A percentile compares a stretch with the other conserved stretches of the same genome.
These are phyloP conservation scores for Aurelia sp. DNA, from an alignment of 30 jellyfish, hydroid and myxozoan genomes.

Conservation along the genomic window DNA sequence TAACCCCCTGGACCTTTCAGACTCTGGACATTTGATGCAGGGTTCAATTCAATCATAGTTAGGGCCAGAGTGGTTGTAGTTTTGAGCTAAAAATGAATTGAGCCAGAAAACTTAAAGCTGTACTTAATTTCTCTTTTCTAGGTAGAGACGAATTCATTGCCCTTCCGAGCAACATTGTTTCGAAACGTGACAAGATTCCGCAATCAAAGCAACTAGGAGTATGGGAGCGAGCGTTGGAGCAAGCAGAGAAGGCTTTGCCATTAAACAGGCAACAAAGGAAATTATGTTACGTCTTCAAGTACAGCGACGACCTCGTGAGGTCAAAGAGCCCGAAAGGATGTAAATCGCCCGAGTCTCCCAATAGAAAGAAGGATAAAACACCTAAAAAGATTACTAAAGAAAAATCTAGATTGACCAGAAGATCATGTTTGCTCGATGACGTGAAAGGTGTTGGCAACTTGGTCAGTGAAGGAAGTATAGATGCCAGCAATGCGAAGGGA, in stretches of 20 bases:
- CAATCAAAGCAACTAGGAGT: slow-evolving; percentile 63
- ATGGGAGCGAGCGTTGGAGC: slow-evolving; percentile 87
- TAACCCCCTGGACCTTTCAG: no score
- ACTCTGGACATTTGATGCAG: no score
- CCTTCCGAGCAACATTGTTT: slow-evolving; percentile 32
- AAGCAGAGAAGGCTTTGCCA: slow-evolving; percentile 89
- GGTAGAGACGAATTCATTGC: slow-evolving; percentile 72
- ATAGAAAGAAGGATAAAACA: slow-evolving; percentile 41
- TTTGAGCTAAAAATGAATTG: no score
- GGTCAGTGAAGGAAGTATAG: background rate
- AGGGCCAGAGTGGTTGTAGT: no score
- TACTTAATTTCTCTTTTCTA: background rate
- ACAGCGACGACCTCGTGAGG: slow-evolving; percentile 51
- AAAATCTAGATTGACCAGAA: slow-evolving; percentile 39
- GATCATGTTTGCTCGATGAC: slow-evolving; percentile 43
- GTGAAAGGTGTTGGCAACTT: background rate
- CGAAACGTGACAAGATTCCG: slow-evolving; percentile 59
- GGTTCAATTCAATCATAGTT: no score
- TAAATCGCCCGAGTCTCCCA: slow-evolving; percentile 32
- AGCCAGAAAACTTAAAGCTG: no score
- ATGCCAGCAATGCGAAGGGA: background rate
- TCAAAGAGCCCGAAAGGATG: slow-evolving; percentile 24
- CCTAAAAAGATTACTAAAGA: slow-evolving; percentile 30
- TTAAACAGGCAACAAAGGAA: slow-evolving; percentile 78
- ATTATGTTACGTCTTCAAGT: slow-evolving; percentile 67